phyloP scores from a whole-genome alignment of 2,113 vertebrate genomes.

The Phalacrocorax carbo region DNA sequence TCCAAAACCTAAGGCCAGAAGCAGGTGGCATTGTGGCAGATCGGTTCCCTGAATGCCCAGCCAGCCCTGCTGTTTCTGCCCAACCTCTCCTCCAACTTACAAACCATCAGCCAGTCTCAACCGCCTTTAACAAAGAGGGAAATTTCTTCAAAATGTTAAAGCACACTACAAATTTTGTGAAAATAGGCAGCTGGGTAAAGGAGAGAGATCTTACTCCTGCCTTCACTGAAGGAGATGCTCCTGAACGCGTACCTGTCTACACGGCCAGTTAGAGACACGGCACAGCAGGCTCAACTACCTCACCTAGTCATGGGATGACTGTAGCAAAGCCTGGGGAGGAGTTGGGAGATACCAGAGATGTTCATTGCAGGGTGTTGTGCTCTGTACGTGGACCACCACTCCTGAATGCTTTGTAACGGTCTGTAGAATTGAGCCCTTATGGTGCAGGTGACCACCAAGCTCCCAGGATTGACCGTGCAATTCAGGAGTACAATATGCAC shows the following conservation, averaged over 20 bases:
- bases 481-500: not conserved
- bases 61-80: not conserved
- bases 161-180: not conserved
- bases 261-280: not conserved
- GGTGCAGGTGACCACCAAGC: not conserved
- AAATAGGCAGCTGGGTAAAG: not conserved
- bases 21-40: not conserved
- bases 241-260: rapidly evolving
- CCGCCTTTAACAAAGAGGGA: not conserved
- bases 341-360: rapidly evolving
- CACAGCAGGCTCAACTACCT: not conserved
- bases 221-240: not conserved
- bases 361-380: not conserved
- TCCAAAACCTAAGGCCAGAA: not conserved
- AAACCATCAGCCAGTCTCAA: not conserved
- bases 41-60: not conserved
- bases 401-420: not conserved
- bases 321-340: not conserved
- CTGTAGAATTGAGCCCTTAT: not conserved
- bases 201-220: not conserved
- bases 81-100: not conserved
- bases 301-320: not conserved
- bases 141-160: not conserved
- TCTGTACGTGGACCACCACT: not conserved
- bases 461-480: not conserved